Evolutionary conservation across 1,140 invertebrate genomes (phyloP).

Genomic region (Prorops nasuta): DNA sequence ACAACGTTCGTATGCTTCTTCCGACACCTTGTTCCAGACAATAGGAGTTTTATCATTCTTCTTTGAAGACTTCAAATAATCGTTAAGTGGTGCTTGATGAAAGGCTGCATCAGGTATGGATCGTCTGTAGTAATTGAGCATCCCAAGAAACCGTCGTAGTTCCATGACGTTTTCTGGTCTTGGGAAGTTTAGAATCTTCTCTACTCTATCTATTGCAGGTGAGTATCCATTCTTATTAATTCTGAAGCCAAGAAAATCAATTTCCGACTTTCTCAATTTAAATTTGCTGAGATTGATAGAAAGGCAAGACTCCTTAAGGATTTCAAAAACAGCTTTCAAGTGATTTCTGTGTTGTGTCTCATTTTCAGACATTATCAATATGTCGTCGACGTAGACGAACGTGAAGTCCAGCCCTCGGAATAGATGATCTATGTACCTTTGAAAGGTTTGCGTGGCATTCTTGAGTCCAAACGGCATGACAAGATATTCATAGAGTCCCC

Average conservation of each 20-base stretch:
- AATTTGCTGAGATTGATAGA: slow-evolving; percentile 34
- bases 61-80: no score
- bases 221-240: background rate
- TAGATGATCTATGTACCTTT: slow-evolving; percentile 42
- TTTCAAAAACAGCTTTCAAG: slow-evolving; percentile 12
- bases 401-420: no score
- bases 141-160: slow-evolving; percentile 8
- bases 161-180: background rate
- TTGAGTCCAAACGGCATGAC: no score
- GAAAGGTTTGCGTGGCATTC: no score
- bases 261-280: slow-evolving; percentile 18
- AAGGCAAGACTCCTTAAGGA: slow-evolving; percentile 19
- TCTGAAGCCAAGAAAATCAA: background rate
- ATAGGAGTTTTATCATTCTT: slow-evolving; percentile 1
- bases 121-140: slow-evolving; percentile 35
- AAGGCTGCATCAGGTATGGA: slow-evolving; percentile 17
- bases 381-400: no score
- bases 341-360: slow-evolving; percentile 18
- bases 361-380: no score
- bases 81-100: slow-evolving; percentile 26
- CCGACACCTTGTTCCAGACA: background rate
- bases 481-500: no score
- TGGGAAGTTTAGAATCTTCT: background rate
- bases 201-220: background rate
- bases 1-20: slow-evolving; percentile 5